Percentiles rank a stretch among this genome's conserved stretches.
phyloP scores from a whole-genome alignment of 2,113 vertebrate genomes.

The Fregata magnificens region DNA sequence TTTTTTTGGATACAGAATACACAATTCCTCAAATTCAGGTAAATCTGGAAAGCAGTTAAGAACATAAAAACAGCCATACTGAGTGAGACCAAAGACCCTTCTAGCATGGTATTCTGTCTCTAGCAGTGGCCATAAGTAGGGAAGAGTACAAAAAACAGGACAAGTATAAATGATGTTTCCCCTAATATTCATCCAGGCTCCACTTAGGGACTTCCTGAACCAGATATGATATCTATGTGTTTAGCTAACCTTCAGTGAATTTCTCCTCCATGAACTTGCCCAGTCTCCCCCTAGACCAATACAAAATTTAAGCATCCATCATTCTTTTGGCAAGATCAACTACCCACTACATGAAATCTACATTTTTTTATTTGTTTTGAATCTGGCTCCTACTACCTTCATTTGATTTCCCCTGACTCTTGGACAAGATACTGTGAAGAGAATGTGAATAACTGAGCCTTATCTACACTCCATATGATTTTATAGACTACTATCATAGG shows the following conservation, averaged over 20 bases:
- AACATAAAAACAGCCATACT: background rate
- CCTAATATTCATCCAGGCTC: background rate
- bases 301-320: background rate
- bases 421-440: background rate
- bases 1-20: background rate
- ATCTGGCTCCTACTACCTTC: background rate
- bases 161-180: background rate
- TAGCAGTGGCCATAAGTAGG: background rate
- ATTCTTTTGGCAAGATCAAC: background rate
- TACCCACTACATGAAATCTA: background rate
- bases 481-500: background rate
- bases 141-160: background rate
- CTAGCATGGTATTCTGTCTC: background rate
- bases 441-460: background rate
- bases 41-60: background rate
- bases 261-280: background rate
- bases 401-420: conserved; percentile 31
- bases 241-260: background rate
- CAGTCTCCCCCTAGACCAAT: background rate
- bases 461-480: conserved; percentile 2
- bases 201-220: background rate
- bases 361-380: background rate
- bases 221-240: background rate
- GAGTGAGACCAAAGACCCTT: background rate
- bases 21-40: background rate